Evolutionary conservation across 2,797 vertebrate genomes (phyloP).

Genomic region (Sebastes flavidus): DNA sequence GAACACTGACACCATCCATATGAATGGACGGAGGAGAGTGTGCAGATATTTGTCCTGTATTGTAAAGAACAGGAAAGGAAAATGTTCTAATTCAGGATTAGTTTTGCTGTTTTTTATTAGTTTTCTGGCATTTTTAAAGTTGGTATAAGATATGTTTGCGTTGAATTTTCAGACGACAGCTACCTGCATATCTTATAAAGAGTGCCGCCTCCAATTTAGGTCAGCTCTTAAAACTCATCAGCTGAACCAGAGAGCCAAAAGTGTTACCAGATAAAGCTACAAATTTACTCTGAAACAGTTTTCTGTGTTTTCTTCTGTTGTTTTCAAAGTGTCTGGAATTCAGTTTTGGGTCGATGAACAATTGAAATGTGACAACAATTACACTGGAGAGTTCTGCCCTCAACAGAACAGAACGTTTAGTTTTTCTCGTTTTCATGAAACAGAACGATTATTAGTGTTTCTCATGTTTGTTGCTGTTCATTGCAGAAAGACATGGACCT

Average conservation of each 20-base stretch:
- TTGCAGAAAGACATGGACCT: constrained; percentile 81
- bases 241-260: neutral
- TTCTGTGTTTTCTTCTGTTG: neutral
- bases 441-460: constrained; percentile 1
- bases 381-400: neutral
- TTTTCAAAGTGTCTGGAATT: neutral
- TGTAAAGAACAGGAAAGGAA: neutral
- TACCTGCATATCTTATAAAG: neutral
- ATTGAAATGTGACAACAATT: neutral
- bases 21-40: neutral
- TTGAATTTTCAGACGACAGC: neutral
- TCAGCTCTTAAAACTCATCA: neutral
- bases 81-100: neutral
- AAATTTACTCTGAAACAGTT: neutral
- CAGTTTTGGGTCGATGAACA: neutral
- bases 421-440: neutral
- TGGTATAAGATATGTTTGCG: neutral
- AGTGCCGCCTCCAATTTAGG: neutral
- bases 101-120: neutral
- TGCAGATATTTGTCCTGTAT: neutral
- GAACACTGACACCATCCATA: neutral
- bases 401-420: neutral
- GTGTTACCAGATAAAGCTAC: neutral
- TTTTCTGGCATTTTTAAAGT: neutral
- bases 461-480: constrained; percentile 28